A percentile compares a stretch with the other conserved stretches of the same genome.
Conservation (phyloP, 2,888 invertebrate species). For the Cerastoderma edule region DNA sequence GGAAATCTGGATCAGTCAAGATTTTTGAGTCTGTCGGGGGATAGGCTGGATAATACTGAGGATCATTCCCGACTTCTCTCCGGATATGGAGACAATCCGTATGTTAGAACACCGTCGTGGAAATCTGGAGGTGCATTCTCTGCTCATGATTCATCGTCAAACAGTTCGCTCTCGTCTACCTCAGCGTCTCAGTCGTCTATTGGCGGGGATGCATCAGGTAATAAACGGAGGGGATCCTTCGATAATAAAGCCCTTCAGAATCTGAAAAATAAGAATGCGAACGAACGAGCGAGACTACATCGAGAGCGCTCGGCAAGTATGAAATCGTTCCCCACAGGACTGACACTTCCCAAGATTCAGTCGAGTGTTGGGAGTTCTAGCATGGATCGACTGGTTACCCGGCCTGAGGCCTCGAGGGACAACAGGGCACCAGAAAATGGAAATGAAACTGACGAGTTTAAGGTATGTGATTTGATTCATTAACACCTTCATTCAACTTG, state of each 20-base stretch:
- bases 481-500: too few species aligned
- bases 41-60: conserved; percentile 66
- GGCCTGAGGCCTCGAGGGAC: conserved; percentile 33
- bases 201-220: conserved; percentile 36
- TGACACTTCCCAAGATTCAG: conserved; percentile 67
- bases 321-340: conserved; percentile 73
- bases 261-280: conserved; percentile 28
- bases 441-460: conserved; percentile 83
- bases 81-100: conserved; percentile 68
- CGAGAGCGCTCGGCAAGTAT: conserved; percentile 75
- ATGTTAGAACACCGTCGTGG: conserved; percentile 59
- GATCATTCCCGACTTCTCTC: conserved; percentile 55
- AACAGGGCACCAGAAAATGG: conserved; percentile 29
- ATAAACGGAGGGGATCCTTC: conserved; percentile 62
- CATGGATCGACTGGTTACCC: conserved; percentile 53
- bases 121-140: conserved; percentile 50
- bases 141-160: conserved; percentile 48
- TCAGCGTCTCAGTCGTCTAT: conserved; percentile 51
- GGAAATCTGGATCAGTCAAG: conserved; percentile 67
- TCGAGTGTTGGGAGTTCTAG: conserved; percentile 48
- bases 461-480: conserved; percentile 72
- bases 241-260: conserved; percentile 64
- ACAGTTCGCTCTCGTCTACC: conserved; percentile 50
- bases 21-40: conserved; percentile 78
- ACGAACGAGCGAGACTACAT: conserved; percentile 64